These are phyloP conservation scores for Protonemura montana DNA, from an alignment of 2,888 invertebrate genomes.

Conservation along the genomic window DNA sequence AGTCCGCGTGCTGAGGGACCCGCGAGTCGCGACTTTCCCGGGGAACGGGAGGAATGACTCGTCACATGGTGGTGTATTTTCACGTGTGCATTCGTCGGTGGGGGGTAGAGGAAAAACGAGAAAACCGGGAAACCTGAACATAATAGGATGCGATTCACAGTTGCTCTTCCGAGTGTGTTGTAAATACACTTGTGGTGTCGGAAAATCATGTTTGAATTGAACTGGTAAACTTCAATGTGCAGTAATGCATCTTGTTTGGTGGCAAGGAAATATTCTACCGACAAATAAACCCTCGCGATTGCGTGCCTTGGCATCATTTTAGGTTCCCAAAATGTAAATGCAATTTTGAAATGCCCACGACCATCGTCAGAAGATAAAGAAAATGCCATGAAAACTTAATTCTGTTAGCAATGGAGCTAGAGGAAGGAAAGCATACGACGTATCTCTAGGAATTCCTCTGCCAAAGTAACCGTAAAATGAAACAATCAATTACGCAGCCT, in stretches of 20 bases:
- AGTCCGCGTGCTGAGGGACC: too few species aligned
- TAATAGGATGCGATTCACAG: neutral
- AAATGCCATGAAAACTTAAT: neutral
- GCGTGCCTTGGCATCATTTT: neutral
- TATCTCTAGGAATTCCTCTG: neutral
- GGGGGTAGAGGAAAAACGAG: neutral
- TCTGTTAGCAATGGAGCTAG: neutral
- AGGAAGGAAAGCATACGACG: neutral
- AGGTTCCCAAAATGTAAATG: neutral
- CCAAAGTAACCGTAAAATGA: slow-evolving; percentile 19
- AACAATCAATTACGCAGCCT: neutral
- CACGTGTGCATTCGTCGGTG: neutral
- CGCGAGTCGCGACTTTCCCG: too few species aligned
- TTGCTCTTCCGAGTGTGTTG: neutral
- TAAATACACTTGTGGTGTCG: neutral
- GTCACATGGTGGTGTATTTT: too few species aligned
- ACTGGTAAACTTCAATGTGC: neutral
- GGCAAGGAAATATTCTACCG: neutral
- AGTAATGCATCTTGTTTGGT: neutral
- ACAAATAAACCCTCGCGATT: neutral
- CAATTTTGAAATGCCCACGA: neutral
- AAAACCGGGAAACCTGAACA: neutral
- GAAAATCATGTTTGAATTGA: neutral
- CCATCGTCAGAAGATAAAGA: neutral
- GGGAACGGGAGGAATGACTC: too few species aligned